Base-by-base conservation (phyloP, 2,797 vertebrate genomes). In the Diglossa cyanea region DNA sequence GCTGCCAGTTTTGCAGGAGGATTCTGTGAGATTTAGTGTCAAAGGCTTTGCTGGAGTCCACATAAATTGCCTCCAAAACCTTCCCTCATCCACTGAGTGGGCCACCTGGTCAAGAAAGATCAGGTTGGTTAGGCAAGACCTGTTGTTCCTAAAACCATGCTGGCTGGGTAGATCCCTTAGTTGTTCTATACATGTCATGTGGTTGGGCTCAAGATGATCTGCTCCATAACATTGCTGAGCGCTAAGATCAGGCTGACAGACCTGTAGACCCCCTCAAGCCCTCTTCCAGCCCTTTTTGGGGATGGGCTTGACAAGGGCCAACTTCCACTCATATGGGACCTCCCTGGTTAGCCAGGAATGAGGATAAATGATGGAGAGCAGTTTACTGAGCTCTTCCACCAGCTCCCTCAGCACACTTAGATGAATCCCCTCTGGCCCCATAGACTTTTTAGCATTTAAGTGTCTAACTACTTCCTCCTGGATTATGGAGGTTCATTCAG, bases 21-120 rank as follows among this genome's bases (percentile, higher is more conserved):
- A 26, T 57, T 16, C 16, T 28, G 28, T 18, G 16, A 21, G 7
- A 57, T 5, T 17, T 0, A 0, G 18, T 28, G 10, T 28, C 58
- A 71, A 57, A 78, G 44, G 6, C 9, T 16, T 57, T 65, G 23
- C 23, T 77, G 55, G 40, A 54, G 10, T 48, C 21, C 25, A 42
- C 33, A 30, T 40, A 54, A 68, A 35, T 14, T 21, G 39, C 9
- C 10, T 63, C 9, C 37, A 57, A 48, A 50, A 13, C 4, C 10
- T 57, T 35, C 26, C 16, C 5, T 57, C 9, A 28, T 72, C 26
- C 19, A 65, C 18, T 2, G 8, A 16, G 10, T 0, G 0, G 8
- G 37, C 37, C 15, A 26, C 15, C 18, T 28, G 18, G 4, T 18
- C 26, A 44, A 24, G 31, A 78, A 30, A 44, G 18, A 44, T 63